Evolutionary conservation across 2,113 vertebrate genomes (phyloP), one percentile per base, ranked within the genome.

Genomic region (Megalops atlanticus): DNA sequence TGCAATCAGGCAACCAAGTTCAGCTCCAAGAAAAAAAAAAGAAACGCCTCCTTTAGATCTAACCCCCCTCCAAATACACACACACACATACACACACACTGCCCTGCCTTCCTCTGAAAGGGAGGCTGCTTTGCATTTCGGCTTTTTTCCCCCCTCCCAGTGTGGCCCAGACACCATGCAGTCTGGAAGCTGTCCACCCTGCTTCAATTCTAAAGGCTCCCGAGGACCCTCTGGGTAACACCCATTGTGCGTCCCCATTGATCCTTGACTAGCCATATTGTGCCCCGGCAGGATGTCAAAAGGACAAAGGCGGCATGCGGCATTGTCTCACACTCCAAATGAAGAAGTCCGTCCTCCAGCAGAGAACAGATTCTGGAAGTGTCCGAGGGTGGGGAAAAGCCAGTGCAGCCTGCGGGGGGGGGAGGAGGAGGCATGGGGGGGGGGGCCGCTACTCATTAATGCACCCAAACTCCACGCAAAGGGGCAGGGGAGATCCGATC

Each of bases 201-300:
- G 70, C 81, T 82, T 79, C 84, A 81, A 54, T 76, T 82, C 80
- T 85, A 80, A 86, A 86, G 82, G 84, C 84, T 80, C 74, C 45
- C 74, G 77, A 85, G 78, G 84, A 78, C 85, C 84, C 81, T 76
- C 76, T 45, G 86, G 83, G 79, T 86, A 87, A 86, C 81, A 77
- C 52, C 85, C 79, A 85, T 90, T 90, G 87, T 91, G 81, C 64
- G 79, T 52, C 78, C 86, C 85, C 86, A 86, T 87, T 91, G 90
- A 90, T 91, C 87, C 87, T 83, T 88, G 86, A 87, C 86, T 86
- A 79, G 83, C 90, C 90, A 90, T 89, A 90, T 89, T 90, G 90
- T 84, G 90, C 77, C 87, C 74, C 88, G 75, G 84, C 82, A 72
- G 90, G 88, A 85, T 87, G 84, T 84, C 87, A 82, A 85, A 84